Evolutionary conservation across 2,113 vertebrate species (phyloP).

Genomic region (Tricholaema leucomelas): DNA sequence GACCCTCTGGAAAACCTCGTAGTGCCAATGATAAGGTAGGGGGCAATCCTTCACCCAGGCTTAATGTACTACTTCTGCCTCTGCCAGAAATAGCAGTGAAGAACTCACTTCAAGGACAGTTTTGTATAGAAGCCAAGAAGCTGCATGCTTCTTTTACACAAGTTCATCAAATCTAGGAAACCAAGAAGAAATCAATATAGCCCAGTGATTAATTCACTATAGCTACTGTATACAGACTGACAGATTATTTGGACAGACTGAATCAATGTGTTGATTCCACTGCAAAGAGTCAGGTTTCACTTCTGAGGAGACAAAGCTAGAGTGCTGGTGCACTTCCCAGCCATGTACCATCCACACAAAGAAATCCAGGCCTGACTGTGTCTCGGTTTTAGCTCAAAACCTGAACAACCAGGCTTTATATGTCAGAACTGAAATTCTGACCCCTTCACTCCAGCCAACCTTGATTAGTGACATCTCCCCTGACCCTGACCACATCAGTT

Average conservation of each 20-base stretch:
- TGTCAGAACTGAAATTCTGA: background rate
- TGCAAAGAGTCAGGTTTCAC: background rate
- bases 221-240: background rate
- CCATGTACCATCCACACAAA: background rate
- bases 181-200: slow-evolving; percentile 4
- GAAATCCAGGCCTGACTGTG: background rate
- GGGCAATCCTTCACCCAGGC: background rate
- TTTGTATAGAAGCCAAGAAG: slow-evolving; percentile 12
- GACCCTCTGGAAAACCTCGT: background rate
- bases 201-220: background rate
- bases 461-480: background rate
- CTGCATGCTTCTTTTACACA: background rate
- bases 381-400: background rate
- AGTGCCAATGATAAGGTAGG: background rate
- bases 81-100: background rate
- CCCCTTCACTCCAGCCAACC: background rate
- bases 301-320: background rate
- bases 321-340: background rate
- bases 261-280: background rate
- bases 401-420: background rate
- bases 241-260: background rate
- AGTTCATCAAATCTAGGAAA: slow-evolving; percentile 2
- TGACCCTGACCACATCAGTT: background rate
- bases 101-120: background rate
- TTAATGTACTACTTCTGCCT: background rate